Evolutionary conservation across 2,113 vertebrate species (phyloP).

Genomic region (Cyanoderma ruficeps): DNA sequence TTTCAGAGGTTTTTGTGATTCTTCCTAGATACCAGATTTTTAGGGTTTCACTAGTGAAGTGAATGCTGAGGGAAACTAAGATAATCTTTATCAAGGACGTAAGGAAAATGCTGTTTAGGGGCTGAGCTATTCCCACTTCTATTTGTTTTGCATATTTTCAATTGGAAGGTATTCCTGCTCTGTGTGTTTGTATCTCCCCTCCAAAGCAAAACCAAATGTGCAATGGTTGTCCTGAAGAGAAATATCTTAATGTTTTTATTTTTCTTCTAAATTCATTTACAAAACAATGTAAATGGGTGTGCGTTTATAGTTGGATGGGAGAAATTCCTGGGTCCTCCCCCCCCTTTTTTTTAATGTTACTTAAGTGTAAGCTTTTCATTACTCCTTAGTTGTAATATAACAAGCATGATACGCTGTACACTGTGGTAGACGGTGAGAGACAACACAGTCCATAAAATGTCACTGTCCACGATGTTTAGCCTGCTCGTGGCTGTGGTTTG

Average conservation of each 20-base stretch:
- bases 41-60: background rate
- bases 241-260: background rate
- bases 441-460: background rate
- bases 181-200: background rate
- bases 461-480: background rate
- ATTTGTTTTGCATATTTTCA: background rate
- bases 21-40: background rate
- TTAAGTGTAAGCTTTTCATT: background rate
- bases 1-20: background rate
- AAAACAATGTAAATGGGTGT: slow-evolving; percentile 50
- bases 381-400: background rate
- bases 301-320: slow-evolving; percentile 2
- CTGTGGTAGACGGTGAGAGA: background rate
- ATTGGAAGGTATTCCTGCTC: background rate
- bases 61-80: background rate
- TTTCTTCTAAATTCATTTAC: slow-evolving; percentile 44
- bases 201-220: slow-evolving; percentile 1
- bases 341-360: background rate
- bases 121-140: background rate
- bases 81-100: background rate
- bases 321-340: background rate
- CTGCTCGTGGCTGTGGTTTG: background rate
- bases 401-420: background rate
- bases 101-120: background rate
- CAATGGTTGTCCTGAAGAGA: slow-evolving; percentile 18